Evolutionary conservation across 1,140 invertebrate genomes (phyloP).

Genomic region (roundworm (Caenorhabditis elegans)): WBcel235 BX284605.5:6818001-6818500

Average conservation of each 20-base stretch:
- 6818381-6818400: neutral
- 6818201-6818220: neutral
- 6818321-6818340: no score
- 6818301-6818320: neutral
- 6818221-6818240: conserved; percentile 13
- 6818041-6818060: neutral
- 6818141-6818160: no score
- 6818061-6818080: conserved; percentile 4
- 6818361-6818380: no score
- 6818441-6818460: no score
- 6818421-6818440: no score
- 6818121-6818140: neutral
- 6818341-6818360: no score
- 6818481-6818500: no score
- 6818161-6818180: no score
- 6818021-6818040: neutral
- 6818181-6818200: neutral
- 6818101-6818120: conserved; percentile 21
- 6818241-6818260: neutral
- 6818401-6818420: neutral
- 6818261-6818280: neutral
- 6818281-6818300: neutral
- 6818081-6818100: neutral
- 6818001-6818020: no score
- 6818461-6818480: no score